Evolutionary conservation across 2,888 invertebrate genomes (phyloP).

Genomic region (Drosophila parthenogenetica): DNA sequence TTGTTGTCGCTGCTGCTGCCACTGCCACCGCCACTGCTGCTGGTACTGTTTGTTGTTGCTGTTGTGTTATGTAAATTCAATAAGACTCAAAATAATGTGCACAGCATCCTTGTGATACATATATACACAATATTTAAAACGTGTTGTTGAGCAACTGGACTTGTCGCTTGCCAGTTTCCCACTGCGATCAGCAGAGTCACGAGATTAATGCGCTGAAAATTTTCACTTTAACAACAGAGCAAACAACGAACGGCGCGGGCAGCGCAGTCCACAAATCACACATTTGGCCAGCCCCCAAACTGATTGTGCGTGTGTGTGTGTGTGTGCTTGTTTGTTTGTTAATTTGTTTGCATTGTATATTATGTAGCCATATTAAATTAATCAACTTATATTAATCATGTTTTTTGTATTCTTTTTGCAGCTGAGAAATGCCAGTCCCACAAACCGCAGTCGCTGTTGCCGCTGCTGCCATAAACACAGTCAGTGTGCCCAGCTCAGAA

Average conservation of each 20-base stretch:
- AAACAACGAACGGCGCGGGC: slow-evolving; percentile 5
- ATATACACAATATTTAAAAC: background rate
- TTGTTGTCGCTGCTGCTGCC: slow-evolving; percentile 24
- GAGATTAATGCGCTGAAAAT: slow-evolving; percentile 31
- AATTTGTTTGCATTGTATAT: background rate
- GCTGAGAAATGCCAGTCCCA: slow-evolving; percentile 43
- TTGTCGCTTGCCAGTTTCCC: background rate
- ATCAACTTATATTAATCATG: slow-evolving; percentile 1
- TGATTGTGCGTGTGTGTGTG: background rate
- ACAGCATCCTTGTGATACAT: slow-evolving; percentile 49
- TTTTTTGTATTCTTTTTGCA: slow-evolving; percentile 17
- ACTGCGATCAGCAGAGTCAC: slow-evolving; percentile 39
- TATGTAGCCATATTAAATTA: slow-evolving; percentile 12
- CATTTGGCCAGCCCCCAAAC: slow-evolving; percentile 20
- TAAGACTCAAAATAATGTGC: slow-evolving; percentile 21
- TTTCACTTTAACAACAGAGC: slow-evolving; percentile 10
- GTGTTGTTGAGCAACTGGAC: slow-evolving; percentile 11
- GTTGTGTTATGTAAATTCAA: slow-evolving; percentile 53
- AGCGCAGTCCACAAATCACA: background rate
- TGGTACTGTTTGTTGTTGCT: slow-evolving; percentile 24
- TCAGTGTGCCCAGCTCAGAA: slow-evolving; percentile 32
- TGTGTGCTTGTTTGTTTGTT: background rate
- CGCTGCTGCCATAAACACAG: slow-evolving; percentile 40
- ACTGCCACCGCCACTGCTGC: slow-evolving; percentile 12
- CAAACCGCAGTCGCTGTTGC: slow-evolving; percentile 37